Base-by-base conservation (phyloP, 2,888 invertebrate genomes). In the Pollenia amentaria region DNA sequence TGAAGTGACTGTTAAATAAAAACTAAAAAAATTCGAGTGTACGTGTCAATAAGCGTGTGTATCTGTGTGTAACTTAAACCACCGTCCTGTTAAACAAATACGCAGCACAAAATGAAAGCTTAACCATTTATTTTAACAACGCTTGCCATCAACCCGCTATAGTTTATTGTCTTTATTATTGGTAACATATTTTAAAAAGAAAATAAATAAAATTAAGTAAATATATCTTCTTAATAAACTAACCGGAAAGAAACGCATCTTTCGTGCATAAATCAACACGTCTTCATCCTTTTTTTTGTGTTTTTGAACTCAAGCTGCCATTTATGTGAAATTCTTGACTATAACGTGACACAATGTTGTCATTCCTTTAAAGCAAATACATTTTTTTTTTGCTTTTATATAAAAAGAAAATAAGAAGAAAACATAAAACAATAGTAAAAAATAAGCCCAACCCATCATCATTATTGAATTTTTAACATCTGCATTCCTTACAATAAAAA, bases 11-110 rank as follows among this genome's bases (percentile, higher is more conserved):
- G n/a, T 72, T 44, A 21, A 51, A 42, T 55, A 16, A 65, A 29
- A n/a, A 16, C 6, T n/a, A 44, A 21, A 60, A 60, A 21, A 14
- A 38, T 0, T 44, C 46, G 0, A 42, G n/a, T 14, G 16, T 21
- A 42, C 18, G 3, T 44, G 18, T 29, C 29, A n/a, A 21, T 29
- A 6, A 48, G 46, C 48, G 57, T 10, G 16, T 38, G 16, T 53
- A 11, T 11, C 1, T 11, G n/a, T n/a, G 40, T 60, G 51, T 16
- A 29, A 81, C 55, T 65, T 48, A 53, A 69, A 82, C 82, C 82
- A 82, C 82, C 82, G 76, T 76, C 81, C 81, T 67, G 44, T 75
- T 69, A 73, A 18, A 11, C 64, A 55, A 65, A 65, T 48, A 73
- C 38, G 3, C 60, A 60, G n/a, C n/a, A 38, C 4, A 76, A n/a